These are phyloP conservation scores for Zalophus californianus DNA, from an alignment of 2,797 vertebrate genomes.

Conservation along the genomic window DNA sequence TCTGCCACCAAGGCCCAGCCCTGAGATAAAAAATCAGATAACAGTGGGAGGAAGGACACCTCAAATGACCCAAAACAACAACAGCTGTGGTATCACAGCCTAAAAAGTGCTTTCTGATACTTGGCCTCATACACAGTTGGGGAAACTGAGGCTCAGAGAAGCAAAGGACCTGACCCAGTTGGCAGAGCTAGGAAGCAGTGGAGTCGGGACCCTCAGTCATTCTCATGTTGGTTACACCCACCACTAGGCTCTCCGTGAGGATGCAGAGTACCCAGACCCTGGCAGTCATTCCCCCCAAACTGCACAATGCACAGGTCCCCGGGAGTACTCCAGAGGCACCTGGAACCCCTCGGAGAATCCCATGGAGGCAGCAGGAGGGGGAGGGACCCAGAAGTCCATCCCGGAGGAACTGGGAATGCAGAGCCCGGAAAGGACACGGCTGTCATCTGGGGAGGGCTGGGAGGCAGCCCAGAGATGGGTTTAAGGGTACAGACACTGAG, in stretches of 20 bases:
- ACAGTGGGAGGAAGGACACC: accelerated
- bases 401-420: background rate
- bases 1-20: background rate
- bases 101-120: background rate
- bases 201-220: background rate
- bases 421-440: background rate
- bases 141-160: background rate
- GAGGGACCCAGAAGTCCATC: accelerated
- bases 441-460: background rate
- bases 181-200: background rate
- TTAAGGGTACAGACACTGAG: background rate
- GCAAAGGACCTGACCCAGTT: background rate
- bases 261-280: accelerated
- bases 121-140: background rate
- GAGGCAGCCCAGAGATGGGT: background rate
- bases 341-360: background rate
- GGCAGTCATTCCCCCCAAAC: too few relatives aligned
- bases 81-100: background rate
- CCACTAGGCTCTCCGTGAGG: too few relatives aligned
- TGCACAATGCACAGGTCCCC: background rate
- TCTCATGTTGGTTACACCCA: background rate
- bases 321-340: background rate
- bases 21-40: background rate
- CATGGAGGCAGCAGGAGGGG: accelerated
- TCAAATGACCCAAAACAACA: background rate